Evolutionary conservation across 2,113 vertebrate species (phyloP).

Genomic region (Ifrita kowaldi): DNA sequence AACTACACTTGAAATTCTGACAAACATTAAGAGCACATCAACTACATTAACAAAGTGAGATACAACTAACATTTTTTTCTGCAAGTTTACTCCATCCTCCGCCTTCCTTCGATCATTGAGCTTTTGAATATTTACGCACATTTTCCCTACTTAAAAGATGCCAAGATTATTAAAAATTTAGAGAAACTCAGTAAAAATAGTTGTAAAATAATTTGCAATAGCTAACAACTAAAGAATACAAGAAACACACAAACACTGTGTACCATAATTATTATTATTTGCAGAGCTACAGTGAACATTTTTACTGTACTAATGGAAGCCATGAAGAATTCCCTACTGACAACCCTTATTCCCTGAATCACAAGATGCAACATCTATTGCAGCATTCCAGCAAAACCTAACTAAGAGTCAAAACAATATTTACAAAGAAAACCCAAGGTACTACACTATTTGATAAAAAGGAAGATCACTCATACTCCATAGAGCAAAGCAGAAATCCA

Average conservation of each 20-base stretch:
- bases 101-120: background rate
- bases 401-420: background rate
- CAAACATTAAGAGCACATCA: background rate
- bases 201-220: background rate
- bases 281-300: background rate
- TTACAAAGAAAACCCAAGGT: background rate
- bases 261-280: background rate
- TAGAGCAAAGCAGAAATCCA: background rate
- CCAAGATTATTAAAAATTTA: background rate
- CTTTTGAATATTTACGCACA: background rate
- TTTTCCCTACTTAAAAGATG: background rate
- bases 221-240: background rate
- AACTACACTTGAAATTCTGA: background rate
- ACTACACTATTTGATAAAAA: background rate
- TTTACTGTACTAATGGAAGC: background rate
- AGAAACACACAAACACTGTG: background rate
- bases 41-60: background rate
- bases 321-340: background rate
- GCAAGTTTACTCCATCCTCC: background rate
- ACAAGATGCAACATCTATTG: background rate
- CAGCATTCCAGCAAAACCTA: background rate
- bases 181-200: background rate
- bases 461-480: background rate
- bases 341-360: background rate
- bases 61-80: background rate